These are phyloP conservation scores for Zaprionus davidi DNA, from an alignment of 1,140 invertebrate species.

Conservation along the genomic window DNA sequence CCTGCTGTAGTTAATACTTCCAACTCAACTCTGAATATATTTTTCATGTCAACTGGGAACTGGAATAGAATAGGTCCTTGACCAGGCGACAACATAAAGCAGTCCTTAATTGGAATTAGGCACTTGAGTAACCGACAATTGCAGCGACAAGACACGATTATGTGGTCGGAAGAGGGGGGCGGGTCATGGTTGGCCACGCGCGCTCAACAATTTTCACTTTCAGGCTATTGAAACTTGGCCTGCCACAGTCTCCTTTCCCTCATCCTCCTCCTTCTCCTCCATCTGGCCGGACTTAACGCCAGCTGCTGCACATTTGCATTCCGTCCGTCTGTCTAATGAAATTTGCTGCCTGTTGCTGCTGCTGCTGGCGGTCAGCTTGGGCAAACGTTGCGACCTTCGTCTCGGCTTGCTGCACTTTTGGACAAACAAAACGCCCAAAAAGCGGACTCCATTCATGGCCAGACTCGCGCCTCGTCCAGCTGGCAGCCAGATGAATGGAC, in stretches of 20 bases:
- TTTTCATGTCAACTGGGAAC: constrained; percentile 25
- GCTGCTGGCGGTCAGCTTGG: constrained; percentile 11
- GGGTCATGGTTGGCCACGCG: constrained; percentile 3
- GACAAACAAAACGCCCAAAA: constrained; percentile 69
- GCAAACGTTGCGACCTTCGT: constrained; percentile 59
- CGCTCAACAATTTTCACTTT: constrained; percentile 57
- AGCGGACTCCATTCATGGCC: constrained; percentile 52
- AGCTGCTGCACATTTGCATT: constrained; percentile 68
- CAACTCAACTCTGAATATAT: background rate
- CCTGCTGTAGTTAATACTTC: background rate
- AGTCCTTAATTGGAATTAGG: constrained; percentile 65
- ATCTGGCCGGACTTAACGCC: constrained; percentile 3
- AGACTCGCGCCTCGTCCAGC: constrained; percentile 12
- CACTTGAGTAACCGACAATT: constrained; percentile 54
- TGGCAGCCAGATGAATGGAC: constrained; percentile 15
- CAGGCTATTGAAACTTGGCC: constrained; percentile 38
- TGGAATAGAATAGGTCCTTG: constrained; percentile 34
- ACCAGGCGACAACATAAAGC: constrained; percentile 26
- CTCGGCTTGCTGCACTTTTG: constrained; percentile 58
- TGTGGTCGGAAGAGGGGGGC: constrained; percentile 1
- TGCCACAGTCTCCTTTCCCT: constrained; percentile 15
- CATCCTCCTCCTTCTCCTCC: background rate
- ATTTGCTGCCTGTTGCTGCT: constrained; percentile 43
- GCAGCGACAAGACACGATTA: constrained; percentile 69
- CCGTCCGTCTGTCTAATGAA: constrained; percentile 68